Base-by-base conservation (phyloP, 2,888 invertebrate genomes). In the Tyria jacobaeae region DNA sequence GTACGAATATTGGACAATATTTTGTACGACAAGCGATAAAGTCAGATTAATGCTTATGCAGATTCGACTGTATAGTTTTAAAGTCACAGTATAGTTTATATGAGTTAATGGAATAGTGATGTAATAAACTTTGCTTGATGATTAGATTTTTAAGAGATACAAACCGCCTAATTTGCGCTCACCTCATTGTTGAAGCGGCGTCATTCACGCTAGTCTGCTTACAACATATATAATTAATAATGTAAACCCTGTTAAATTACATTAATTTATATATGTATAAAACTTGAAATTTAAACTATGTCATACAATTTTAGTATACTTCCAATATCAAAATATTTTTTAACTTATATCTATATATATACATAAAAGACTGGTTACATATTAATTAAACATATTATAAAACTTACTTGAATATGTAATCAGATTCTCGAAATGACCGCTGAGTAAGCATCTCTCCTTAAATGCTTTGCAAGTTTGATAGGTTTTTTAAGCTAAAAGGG, bases 1-100 rank as follows among this genome's bases (percentile, higher is more conserved):
- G 68, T 73, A 70, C 67, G 62, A 71, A 65, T 72, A 71, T 60
- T 64, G 63, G 48, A 64, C 64, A 66, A 52, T 73, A 62, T 64
- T 64, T 67, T 71, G 75, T 73, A 69, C 64, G 60, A 57, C 53
- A 59, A 64, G 58, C 57, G 35, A 52, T 49, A 51, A 31, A 31
- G 31, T 37, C 57, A 55, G 62, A 57, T 44, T 69, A 61, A 66
- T 64, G 62, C 61, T 67, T 69, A 60, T 44, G 27, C 54, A 62
- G 55, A 71, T 60, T 72, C 53, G 61, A 64, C 56, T 60, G 54
- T 62, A 25, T 58, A 65, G 66, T 56, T 69, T 64, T 66, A 60
- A 61, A 41, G 48, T 35, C 25, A 48, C 21, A 25, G 12, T 57
- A 55, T 35, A 47, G 31, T 61, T 56, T 10, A 57, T 57, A 27